Conservation (phyloP, 1,140 invertebrate genomes). For the Hycleus phaleratus region DNA sequence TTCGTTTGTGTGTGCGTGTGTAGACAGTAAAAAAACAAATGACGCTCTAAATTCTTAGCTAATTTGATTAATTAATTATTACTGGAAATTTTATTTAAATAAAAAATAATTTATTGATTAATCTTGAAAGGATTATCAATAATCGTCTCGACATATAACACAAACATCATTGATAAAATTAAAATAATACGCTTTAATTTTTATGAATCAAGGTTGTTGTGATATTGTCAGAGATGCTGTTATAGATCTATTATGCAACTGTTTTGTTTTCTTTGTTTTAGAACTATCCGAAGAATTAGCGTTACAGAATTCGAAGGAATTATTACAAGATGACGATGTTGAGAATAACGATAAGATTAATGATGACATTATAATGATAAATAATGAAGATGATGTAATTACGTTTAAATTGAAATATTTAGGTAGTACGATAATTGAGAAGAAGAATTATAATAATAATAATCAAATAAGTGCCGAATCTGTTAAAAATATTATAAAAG, state of each 20-base stretch:
- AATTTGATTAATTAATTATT: too few relatives aligned
- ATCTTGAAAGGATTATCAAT: not conserved
- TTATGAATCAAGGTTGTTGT: too few relatives aligned
- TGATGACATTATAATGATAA: slow-evolving; percentile 38
- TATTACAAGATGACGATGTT: slow-evolving; percentile 38
- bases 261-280: slow-evolving; percentile 42
- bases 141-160: not conserved
- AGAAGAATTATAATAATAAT: slow-evolving; percentile 53
- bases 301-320: slow-evolving; percentile 50
- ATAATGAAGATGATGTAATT: slow-evolving; percentile 49
- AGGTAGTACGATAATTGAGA: slow-evolving; percentile 49
- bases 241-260: too few relatives aligned
- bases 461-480: slow-evolving; percentile 55
- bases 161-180: not conserved
- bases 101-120: not conserved
- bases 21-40: too few relatives aligned
- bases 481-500: slow-evolving; percentile 61
- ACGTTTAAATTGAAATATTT: slow-evolving; percentile 67
- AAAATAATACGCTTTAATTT: not conserved
- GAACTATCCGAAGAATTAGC: slow-evolving; percentile 73
- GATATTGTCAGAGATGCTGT: too few relatives aligned
- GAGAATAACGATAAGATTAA: slow-evolving; percentile 38
- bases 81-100: not conserved
- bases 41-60: too few relatives aligned
- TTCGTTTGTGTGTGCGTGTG: too few relatives aligned